Percentiles rank a stretch among this genome's conserved stretches.
Evolutionary conservation across 2,888 invertebrate species (phyloP).

Genomic region (Tethea ocularis): DNA sequence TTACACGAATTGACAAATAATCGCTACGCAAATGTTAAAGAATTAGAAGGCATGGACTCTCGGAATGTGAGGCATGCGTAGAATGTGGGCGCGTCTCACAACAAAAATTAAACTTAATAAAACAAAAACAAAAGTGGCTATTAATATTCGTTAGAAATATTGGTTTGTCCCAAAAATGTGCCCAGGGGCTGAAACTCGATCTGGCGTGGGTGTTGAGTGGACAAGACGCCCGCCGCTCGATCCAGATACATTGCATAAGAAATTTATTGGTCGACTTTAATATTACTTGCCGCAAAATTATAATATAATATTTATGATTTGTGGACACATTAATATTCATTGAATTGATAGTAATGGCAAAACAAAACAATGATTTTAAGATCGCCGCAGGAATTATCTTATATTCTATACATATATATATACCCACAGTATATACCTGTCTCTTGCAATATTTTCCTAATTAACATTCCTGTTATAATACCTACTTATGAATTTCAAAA

Average conservation of each 20-base stretch:
- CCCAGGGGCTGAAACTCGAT: constrained; percentile 79
- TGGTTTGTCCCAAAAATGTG: constrained; percentile 82
- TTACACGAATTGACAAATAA: not conserved
- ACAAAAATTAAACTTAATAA: constrained; percentile 62
- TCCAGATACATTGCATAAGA: constrained; percentile 53
- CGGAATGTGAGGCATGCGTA: constrained; percentile 52
- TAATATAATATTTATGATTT: constrained; percentile 47
- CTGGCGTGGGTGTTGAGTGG: constrained; percentile 75
- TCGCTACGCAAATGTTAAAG: not conserved
- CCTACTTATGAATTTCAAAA: not conserved
- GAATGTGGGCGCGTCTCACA: constrained; percentile 66
- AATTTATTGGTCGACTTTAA: constrained; percentile 50
- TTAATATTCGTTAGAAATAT: constrained; percentile 83
- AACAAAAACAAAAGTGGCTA: constrained; percentile 75
- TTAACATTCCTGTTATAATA: not conserved
- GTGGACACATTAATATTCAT: constrained; percentile 48
- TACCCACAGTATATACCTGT: too few relatives aligned
- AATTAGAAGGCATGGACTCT: not conserved
- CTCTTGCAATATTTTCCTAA: not conserved
- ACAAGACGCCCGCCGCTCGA: constrained; percentile 48
- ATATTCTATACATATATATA: too few relatives aligned
- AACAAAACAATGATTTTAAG: constrained; percentile 8
- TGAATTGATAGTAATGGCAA: constrained; percentile 1
- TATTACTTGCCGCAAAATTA: constrained; percentile 60
- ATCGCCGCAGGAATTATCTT: too few relatives aligned